Percentiles rank a stretch among this genome's conserved stretches.
Evolutionary conservation across 2,888 invertebrate genomes (phyloP).

Genomic region (Oscheius sp.): DNA sequence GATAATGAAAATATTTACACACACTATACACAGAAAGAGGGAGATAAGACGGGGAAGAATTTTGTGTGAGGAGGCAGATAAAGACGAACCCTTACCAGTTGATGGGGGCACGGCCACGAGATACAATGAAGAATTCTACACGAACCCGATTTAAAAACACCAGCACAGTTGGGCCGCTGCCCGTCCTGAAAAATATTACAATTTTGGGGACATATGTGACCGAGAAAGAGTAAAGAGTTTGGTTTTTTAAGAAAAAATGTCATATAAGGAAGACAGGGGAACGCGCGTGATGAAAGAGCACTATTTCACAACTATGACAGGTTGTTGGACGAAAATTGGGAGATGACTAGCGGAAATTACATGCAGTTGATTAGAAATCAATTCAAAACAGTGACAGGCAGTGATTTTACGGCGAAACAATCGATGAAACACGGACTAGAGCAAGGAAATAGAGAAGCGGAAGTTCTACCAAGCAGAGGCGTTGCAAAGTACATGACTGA

Average conservation of each 20-base stretch:
- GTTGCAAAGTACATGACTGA: no score
- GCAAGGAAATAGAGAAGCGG: no score
- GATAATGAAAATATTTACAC: neutral
- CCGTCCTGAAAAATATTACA: conserved; percentile 10
- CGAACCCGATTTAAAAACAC: no score
- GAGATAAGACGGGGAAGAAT: neutral
- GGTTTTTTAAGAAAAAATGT: neutral
- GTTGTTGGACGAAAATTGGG: neutral
- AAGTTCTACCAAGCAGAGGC: no score
- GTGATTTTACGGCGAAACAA: no score
- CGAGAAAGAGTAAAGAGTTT: neutral
- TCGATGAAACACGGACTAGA: no score
- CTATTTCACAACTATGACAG: no score
- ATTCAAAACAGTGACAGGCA: no score
- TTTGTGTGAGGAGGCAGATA: neutral
- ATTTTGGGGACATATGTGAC: neutral
- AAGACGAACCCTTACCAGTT: conserved; percentile 2
- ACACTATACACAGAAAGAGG: neutral
- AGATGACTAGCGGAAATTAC: neutral
- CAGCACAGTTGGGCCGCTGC: no score
- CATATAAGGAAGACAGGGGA: neutral
- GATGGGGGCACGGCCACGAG: no score
- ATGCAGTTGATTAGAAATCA: no score
- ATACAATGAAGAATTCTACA: no score
- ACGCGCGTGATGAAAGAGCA: neutral